These are phyloP conservation scores for Cheilosia impressa DNA, from an alignment of 2,888 invertebrate genomes.

Conservation along the genomic window DNA sequence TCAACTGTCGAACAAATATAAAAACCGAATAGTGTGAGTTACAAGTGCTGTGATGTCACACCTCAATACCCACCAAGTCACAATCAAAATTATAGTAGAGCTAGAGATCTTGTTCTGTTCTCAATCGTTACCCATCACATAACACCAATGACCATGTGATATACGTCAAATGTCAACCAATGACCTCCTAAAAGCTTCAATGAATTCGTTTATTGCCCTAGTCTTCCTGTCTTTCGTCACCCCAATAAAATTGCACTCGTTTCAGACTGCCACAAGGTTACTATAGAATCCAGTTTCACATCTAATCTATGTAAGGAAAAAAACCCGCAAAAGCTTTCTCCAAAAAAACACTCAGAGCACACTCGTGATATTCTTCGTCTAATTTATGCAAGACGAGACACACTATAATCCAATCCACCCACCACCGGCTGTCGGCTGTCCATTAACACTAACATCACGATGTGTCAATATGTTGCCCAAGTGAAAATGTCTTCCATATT, in stretches of 20 bases:
- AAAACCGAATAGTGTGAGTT: too few relatives aligned
- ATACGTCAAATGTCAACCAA: too few relatives aligned
- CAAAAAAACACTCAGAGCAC: neutral
- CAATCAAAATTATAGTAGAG: too few relatives aligned
- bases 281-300: conserved; percentile 8
- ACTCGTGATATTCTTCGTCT: neutral
- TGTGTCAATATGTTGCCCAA: neutral
- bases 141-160: too few relatives aligned
- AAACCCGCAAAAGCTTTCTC: neutral
- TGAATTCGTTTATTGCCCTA: neutral
- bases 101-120: too few relatives aligned
- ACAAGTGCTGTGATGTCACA: too few relatives aligned
- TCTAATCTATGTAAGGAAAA: neutral
- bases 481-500: neutral
- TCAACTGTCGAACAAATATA: too few relatives aligned
- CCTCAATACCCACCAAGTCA: too few relatives aligned
- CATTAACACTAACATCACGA: neutral
- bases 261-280: too few relatives aligned
- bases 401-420: conserved; percentile 1
- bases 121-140: too few relatives aligned
- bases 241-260: neutral
- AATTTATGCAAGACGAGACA: conserved; percentile 8
- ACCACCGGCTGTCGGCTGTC: neutral
- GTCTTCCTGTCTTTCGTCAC: conserved; percentile 31
- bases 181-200: too few relatives aligned